These are phyloP conservation scores for Pseudomugil gertrudae DNA, from an alignment of 2,797 vertebrate genomes.

Conservation along the genomic window DNA sequence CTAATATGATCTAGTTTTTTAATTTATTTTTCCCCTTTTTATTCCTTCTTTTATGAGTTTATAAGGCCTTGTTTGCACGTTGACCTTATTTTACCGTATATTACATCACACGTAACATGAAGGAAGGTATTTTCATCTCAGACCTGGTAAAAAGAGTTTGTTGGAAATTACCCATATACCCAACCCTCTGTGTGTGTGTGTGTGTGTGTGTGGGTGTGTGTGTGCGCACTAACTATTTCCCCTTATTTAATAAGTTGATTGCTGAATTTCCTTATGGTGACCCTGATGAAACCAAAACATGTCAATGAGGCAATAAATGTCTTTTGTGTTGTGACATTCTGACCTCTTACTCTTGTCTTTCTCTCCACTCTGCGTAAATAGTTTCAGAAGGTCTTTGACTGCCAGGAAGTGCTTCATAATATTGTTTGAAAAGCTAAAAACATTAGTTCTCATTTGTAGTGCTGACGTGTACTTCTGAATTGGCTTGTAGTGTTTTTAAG, in stretches of 20 bases:
- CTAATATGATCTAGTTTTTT: neutral
- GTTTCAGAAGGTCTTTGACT: neutral
- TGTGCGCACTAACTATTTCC: neutral
- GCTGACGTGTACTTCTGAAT: neutral
- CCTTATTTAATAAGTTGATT: no score
- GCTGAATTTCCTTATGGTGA: neutral
- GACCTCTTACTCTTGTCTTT: no score
- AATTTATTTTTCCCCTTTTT: neutral
- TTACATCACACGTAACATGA: neutral
- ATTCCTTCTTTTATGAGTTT: no score
- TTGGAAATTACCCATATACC: neutral
- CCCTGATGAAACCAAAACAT: neutral
- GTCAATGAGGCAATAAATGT: neutral
- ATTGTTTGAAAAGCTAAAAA: neutral
- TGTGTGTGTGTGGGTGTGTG: neutral
- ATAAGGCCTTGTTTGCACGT: neutral
- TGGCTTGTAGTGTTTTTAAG: neutral
- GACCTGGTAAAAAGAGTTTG: neutral
- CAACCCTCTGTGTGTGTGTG: no score
- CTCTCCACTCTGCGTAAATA: neutral
- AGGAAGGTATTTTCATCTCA: neutral
- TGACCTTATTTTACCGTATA: neutral
- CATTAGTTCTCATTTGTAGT: neutral
- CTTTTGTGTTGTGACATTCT: neutral
- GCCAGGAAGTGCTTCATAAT: neutral